These are phyloP conservation scores for Antheraea yamamai DNA, from an alignment of 2,888 invertebrate genomes.

Conservation along the genomic window DNA sequence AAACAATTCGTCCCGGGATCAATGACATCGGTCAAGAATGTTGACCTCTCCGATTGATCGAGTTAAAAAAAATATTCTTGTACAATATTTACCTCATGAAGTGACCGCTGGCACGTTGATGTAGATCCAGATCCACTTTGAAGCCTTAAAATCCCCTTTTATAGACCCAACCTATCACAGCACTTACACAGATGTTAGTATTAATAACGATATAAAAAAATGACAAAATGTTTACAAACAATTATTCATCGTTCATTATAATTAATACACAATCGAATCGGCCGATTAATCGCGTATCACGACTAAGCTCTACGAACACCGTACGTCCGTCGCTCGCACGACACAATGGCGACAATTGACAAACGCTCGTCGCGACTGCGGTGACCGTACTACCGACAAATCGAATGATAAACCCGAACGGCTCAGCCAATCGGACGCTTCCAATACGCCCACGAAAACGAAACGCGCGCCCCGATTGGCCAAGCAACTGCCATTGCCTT, in stretches of 20 bases:
- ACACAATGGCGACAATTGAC: conserved; percentile 81
- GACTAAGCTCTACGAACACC: conserved; percentile 62
- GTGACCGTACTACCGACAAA: conserved; percentile 74
- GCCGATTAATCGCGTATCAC: conserved; percentile 60
- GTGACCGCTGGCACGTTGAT: conserved; percentile 89
- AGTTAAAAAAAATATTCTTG: not conserved
- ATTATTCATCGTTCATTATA: conserved; percentile 51
- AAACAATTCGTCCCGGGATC: conserved; percentile 51
- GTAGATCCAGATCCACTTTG: conserved; percentile 89
- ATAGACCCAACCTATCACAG: conserved; percentile 54
- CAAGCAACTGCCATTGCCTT: conserved; percentile 80
- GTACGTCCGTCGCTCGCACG: conserved; percentile 66
- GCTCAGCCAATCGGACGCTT: conserved; percentile 63
- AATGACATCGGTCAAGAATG: conserved; percentile 37
- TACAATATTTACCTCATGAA: conserved; percentile 83
- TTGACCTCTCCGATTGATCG: not conserved
- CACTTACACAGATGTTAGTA: conserved; percentile 48
- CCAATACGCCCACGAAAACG: conserved; percentile 74
- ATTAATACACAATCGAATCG: conserved; percentile 58
- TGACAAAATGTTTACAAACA: conserved; percentile 41
- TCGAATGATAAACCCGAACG: conserved; percentile 74
- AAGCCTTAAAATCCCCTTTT: conserved; percentile 65
- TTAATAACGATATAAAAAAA: conserved; percentile 38
- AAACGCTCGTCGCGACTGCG: conserved; percentile 77
- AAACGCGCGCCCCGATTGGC: conserved; percentile 71